These are phyloP conservation scores for Chitala chitala DNA, from an alignment of 2,113 vertebrate genomes.

Conservation along the genomic window DNA sequence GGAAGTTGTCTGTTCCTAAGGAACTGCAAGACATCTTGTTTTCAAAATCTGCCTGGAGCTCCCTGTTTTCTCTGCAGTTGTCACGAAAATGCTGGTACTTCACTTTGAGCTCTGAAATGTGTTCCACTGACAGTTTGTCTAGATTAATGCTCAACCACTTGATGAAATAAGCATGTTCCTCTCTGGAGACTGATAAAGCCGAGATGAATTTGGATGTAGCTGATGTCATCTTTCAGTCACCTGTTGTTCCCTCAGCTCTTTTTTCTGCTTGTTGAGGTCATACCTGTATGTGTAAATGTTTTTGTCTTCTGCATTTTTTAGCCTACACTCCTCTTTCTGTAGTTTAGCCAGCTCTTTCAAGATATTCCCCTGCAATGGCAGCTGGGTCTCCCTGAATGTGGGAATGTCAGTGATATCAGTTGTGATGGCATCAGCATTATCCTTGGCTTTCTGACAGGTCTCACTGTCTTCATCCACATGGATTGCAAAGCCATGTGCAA, in stretches of 20 bases:
- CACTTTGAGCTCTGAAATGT: constrained; percentile 33
- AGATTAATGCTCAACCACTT: constrained; percentile 57
- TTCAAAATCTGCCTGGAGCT: constrained; percentile 47
- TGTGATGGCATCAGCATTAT: constrained; percentile 28
- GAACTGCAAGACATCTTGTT: constrained; percentile 45
- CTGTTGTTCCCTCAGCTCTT: constrained; percentile 29
- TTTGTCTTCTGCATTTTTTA: constrained; percentile 3
- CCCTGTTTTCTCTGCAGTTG: constrained; percentile 21
- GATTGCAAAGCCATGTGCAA: constrained; percentile 38
- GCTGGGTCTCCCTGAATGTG: constrained; percentile 34
- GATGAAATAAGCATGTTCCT: constrained; percentile 43
- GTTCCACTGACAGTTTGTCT: constrained; percentile 42
- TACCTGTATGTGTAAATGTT: constrained; percentile 28
- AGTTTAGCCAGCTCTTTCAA: constrained; percentile 43
- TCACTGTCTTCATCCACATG: constrained; percentile 41
- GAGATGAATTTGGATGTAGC: not conserved
- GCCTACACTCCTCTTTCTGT: constrained; percentile 43
- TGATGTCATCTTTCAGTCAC: constrained; percentile 28
- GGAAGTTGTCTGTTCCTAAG: constrained; percentile 54
- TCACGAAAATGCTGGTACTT: constrained; percentile 24
- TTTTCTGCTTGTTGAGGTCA: constrained; percentile 22
- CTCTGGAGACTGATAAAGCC: too few relatives aligned
- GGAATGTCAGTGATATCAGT: constrained; percentile 32
- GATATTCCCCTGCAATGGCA: constrained; percentile 45
- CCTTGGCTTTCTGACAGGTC: constrained; percentile 41